Percentiles rank a stretch among this genome's conserved stretches.
Evolutionary conservation across 64 coral and sea anemone species (phyloP).

Genomic region (Orbicella faveolata): DNA sequence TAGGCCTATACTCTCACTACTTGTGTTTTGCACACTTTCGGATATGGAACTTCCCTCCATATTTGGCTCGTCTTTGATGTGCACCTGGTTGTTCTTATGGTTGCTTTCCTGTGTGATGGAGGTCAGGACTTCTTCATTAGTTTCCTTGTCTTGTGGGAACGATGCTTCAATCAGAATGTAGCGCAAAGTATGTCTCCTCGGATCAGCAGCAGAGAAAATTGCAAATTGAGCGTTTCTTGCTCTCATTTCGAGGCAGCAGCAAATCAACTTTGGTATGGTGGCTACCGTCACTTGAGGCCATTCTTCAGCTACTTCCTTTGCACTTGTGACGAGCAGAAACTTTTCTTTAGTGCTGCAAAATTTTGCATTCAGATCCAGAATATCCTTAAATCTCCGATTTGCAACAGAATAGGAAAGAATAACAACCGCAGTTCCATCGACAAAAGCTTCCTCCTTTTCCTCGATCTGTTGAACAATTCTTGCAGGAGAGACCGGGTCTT

Average conservation of each 20-base stretch:
- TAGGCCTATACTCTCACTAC: too few species aligned
- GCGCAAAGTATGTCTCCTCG: constrained; percentile 13
- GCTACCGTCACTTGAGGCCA: neutral
- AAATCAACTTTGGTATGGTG: constrained; percentile 1
- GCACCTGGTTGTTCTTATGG: too few species aligned
- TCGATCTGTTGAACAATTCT: neutral
- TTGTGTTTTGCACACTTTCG: too few species aligned
- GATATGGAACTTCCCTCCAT: neutral
- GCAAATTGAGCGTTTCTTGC: constrained; percentile 14
- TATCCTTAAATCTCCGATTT: neutral
- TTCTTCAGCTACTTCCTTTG: constrained; percentile 10
- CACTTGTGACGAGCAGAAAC: constrained; percentile 37
- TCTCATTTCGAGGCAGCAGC: constrained; percentile 5
- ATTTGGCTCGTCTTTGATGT: too few species aligned
- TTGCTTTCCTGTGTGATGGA: too few species aligned
- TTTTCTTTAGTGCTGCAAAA: neutral
- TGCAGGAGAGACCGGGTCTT: neutral
- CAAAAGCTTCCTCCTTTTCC: neutral
- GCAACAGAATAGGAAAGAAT: neutral
- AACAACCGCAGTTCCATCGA: neutral
- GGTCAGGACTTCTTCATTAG: neutral
- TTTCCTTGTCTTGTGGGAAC: constrained; percentile 10
- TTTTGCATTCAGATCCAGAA: neutral
- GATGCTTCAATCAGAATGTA: constrained; percentile 45
- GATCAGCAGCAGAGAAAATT: constrained; percentile 49